Conservation (phyloP, 2,113 vertebrate genomes). For the Urocolius indicus region DNA sequence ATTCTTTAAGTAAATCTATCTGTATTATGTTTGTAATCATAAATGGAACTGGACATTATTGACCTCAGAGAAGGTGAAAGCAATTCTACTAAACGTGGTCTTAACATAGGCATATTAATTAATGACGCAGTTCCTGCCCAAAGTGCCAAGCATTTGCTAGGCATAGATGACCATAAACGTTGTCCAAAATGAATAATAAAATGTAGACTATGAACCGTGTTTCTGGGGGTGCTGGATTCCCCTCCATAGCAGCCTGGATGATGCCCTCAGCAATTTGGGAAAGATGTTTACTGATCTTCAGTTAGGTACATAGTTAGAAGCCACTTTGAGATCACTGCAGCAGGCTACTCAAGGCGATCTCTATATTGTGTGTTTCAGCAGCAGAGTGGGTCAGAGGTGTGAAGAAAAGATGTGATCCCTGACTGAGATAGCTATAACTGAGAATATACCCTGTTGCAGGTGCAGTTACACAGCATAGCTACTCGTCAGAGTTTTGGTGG, state of each 20-base stretch:
- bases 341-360: background rate
- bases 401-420: background rate
- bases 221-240: background rate
- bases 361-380: fast-evolving
- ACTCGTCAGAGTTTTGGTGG: background rate
- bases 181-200: background rate
- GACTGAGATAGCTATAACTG: background rate
- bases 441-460: background rate
- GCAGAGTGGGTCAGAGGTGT: background rate
- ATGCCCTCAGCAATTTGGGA: background rate
- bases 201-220: background rate
- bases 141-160: background rate
- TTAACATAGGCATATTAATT: background rate
- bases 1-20: background rate
- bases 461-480: background rate
- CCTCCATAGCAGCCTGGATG: background rate
- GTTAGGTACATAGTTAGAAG: fast-evolving
- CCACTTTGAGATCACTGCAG: background rate
- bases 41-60: background rate
- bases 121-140: background rate
- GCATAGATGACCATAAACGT: background rate
- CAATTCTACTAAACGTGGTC: background rate
- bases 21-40: background rate
- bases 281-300: background rate
- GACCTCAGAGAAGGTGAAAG: background rate